Base-by-base conservation (phyloP, 2,113 vertebrate species). In the Puma concolor region DNA sequence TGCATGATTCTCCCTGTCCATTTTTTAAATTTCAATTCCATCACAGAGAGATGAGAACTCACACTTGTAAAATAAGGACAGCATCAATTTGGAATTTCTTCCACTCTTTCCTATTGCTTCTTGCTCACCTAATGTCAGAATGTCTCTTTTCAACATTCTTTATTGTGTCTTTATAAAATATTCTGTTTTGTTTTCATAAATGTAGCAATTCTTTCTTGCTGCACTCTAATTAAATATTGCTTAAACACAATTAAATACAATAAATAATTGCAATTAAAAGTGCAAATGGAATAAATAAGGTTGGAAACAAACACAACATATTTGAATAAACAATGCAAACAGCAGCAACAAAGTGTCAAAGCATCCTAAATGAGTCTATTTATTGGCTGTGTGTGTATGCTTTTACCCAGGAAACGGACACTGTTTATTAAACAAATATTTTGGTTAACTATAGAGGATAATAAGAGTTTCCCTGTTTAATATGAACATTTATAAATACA, bases 151-250 rank as follows among this genome's bases (percentile, higher is more conserved):
- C 54, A 79, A 36, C 13, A 0, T 21, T 91, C 54, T 60, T 88
- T 81, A 50, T 52, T 90, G 17, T 54, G 57, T 77, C 80, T 87
- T 95, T 66, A 71, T 71, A 76, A 95, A 96, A 91, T 57, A 50
- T 77, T n/a, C n/a, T 36, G 52, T 60, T 91, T 93, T 64, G 38
- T 86, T 98, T 95, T 86, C 52, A 82, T 79, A 86, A 91, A 83
- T 50, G 21, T 1, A 76, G 15, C 21, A 38, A 44, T 41, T 87
- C 64, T 84, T 84, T 50, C n/a, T 80, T 84, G 77, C 21, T 67
- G 7, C 7, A 4, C 5, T 52, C 67, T 93, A 67, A 95, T 90
- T 93, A 83, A 97, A 88, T 88, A 93, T 82, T 91, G 54, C 52
- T 31, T 76, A 81, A 95, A 82, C 72, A 81, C 82, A 83, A 95